phyloP scores from a whole-genome alignment of 1,140 invertebrate genomes.

The Cotesia vestalis region DNA sequence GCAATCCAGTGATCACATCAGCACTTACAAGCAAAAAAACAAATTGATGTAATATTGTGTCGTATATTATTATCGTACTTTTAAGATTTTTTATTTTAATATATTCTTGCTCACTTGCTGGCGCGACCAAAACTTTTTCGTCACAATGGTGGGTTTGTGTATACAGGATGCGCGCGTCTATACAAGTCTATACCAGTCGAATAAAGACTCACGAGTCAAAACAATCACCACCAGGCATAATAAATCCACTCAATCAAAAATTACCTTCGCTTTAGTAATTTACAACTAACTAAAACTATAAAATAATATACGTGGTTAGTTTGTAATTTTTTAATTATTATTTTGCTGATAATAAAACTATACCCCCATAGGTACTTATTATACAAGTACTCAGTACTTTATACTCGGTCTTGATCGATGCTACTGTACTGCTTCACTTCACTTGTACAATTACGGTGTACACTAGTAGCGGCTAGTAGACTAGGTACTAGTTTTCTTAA shows the following conservation, averaged over 20 bases:
- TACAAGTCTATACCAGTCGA: constrained; percentile 21
- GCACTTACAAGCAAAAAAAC: background rate
- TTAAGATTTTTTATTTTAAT: constrained; percentile 8
- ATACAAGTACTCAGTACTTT: no score
- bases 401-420: no score
- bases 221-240: constrained; percentile 23
- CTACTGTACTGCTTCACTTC: no score
- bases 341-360: no score
- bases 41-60: background rate
- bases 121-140: background rate
- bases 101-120: constrained; percentile 3
- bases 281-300: no score
- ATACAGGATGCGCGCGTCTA: constrained; percentile 36
- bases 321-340: background rate
- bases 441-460: no score
- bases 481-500: no score
- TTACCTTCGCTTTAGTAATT: no score
- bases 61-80: background rate
- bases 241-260: background rate
- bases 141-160: constrained; percentile 32
- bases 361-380: no score
- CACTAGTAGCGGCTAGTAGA: no score
- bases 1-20: background rate
- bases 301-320: background rate
- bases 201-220: constrained; percentile 25